Conservation (phyloP, 2,797 vertebrate genomes). For the Danio aesculapii region DNA sequence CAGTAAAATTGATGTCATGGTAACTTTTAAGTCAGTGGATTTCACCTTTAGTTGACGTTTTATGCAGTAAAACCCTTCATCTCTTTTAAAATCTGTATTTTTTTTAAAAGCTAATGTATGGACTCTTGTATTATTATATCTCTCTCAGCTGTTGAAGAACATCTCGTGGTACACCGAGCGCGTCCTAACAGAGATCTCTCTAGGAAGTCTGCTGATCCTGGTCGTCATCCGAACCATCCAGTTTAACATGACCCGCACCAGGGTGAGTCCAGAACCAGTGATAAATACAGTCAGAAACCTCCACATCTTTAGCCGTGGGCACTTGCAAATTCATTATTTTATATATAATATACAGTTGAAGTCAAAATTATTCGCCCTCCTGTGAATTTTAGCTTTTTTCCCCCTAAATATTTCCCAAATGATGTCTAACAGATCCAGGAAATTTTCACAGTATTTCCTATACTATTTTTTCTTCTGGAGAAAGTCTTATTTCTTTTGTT, state of each 20-base stretch:
- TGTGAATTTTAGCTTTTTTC: too few relatives aligned
- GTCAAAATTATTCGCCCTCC: too few relatives aligned
- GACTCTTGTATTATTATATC: background rate
- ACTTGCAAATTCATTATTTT: background rate
- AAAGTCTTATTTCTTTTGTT: too few relatives aligned
- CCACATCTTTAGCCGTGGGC: background rate
- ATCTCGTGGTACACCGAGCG: slow-evolving; percentile 97
- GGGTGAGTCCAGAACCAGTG: slow-evolving; percentile 78
- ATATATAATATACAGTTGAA: background rate
- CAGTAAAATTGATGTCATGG: too few relatives aligned
- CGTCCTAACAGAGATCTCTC: slow-evolving; percentile 94
- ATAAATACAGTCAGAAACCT: background rate
- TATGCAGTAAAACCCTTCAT: background rate
- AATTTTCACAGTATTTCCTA: too few relatives aligned
- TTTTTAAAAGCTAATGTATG: background rate
- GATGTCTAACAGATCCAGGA: too few relatives aligned
- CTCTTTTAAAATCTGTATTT: too few relatives aligned
- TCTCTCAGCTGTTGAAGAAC: slow-evolving; percentile 89
- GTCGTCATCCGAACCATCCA: slow-evolving; percentile 98
- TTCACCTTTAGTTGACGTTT: background rate
- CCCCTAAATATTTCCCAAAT: too few relatives aligned
- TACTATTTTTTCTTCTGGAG: too few relatives aligned
- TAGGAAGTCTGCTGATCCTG: slow-evolving; percentile 95
- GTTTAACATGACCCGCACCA: slow-evolving; percentile 98
- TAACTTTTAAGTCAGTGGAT: background rate